Base-by-base conservation (phyloP, 2,797 vertebrate genomes). In the Momotus momota region DNA sequence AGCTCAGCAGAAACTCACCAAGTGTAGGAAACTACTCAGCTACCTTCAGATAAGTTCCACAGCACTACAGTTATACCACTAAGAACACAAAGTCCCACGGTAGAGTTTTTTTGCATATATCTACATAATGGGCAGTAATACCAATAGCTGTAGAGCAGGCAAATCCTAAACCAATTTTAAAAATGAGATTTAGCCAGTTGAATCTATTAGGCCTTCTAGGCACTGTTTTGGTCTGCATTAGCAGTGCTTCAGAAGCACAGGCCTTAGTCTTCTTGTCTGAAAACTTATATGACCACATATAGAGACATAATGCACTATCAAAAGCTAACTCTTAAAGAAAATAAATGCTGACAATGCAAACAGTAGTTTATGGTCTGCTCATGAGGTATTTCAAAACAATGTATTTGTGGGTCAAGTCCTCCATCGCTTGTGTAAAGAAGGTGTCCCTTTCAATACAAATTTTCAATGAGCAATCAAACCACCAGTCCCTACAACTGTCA, bases 371-470 rank as follows among this genome's bases (percentile, higher is more conserved):
- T 14, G 5, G 4, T 51, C 26, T 60, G 14, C 7, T 82, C 33
- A 46, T 26, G 46, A 57, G 22, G 6, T 58, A 6, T 45, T 86
- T 66, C 33, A 61, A 5, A 4, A 27, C 1, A 51, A 26, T 15
- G 12, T 23, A 31, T 49, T 57, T 67, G 31, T 57, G 62, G 27
- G 19, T 41, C 19, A 72, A 45, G 38, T 65, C 25, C 17, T 87
- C 49, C 40, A 23, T 41, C 73, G n/a, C 2, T 70, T 43, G 12
- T 49, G 9, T 26, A 52, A 81, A 43, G 64, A 31, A 35, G 8
- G 4, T 19, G 3, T 7, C 29, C 35, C 35, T 73, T 21, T 7
- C 9, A 5, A 60, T 6, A 60, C 0, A 5, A 55, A 25, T 75
- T 74, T 93, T 69, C n/a, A 73, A 51, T 8, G 25, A 72, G 9